Evolutionary conservation across 2,888 invertebrate genomes (phyloP).

Genomic region (Orthosia gothica): DNA sequence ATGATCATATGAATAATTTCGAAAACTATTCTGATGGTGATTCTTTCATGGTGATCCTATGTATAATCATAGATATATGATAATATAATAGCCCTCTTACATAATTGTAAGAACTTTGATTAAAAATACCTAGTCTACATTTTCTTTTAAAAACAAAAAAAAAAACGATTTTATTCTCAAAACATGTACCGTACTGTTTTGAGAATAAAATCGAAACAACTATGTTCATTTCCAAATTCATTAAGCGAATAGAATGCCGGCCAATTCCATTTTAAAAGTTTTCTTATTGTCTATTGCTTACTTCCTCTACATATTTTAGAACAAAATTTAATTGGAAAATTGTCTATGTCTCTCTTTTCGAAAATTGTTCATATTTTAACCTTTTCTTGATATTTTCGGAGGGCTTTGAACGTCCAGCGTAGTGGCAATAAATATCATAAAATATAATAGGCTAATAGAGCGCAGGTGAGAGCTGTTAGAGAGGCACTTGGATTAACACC

Average conservation of each 20-base stretch:
- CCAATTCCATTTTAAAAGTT: slow-evolving; percentile 34
- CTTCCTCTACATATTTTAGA: slow-evolving; percentile 15
- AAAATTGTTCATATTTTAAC: slow-evolving; percentile 8
- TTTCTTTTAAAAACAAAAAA: no score
- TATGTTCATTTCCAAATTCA: background rate
- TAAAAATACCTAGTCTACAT: no score
- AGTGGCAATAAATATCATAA: slow-evolving; percentile 48
- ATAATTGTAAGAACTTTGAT: no score
- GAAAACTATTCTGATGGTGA: no score
- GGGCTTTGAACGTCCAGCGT: slow-evolving; percentile 29
- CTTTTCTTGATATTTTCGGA: slow-evolving; percentile 15
- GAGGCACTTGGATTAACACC: slow-evolving; percentile 27
- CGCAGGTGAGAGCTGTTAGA: slow-evolving; percentile 50
- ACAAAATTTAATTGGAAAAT: slow-evolving; percentile 15
- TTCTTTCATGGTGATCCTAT: no score
- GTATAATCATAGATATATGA: no score
- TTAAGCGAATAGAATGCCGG: background rate
- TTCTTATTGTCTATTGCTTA: slow-evolving; percentile 13
- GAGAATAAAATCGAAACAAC: no score
- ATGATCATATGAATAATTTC: no score
- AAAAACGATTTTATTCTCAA: background rate
- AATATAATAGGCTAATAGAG: slow-evolving; percentile 47
- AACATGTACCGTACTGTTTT: no score
- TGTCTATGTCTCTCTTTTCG: background rate
- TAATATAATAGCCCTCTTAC: no score